Conservation (phyloP, 2,113 vertebrate species). For the Pyrgilauda ruficollis region DNA sequence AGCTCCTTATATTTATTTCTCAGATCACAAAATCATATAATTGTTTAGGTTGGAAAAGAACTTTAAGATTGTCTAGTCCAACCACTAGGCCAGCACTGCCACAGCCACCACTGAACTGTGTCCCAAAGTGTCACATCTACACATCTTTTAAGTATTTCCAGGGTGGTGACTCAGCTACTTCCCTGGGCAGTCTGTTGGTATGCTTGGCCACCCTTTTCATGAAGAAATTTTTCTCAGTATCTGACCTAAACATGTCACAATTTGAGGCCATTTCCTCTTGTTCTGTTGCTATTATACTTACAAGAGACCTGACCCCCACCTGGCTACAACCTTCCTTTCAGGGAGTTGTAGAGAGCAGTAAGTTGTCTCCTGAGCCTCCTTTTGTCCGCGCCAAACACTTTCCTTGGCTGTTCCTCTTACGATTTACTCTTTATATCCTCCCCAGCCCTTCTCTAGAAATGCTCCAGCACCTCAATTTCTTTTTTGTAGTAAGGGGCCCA, state of each 20-base stretch:
- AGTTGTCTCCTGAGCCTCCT: background rate
- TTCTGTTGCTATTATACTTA: background rate
- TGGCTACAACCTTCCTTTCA: background rate
- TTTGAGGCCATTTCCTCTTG: background rate
- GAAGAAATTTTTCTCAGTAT: background rate
- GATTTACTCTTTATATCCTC: background rate
- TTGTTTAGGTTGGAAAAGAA: background rate
- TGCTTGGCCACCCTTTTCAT: background rate
- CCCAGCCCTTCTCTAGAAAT: background rate
- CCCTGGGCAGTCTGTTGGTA: background rate
- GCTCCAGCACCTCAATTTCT: background rate
- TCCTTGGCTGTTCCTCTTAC: background rate
- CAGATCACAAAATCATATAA: background rate
- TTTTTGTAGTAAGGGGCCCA: background rate
- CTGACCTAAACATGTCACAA: background rate
- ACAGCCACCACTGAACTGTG: background rate
- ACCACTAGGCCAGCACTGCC: background rate
- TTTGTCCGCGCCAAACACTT: background rate
- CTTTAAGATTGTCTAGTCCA: background rate
- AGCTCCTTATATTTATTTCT: background rate
- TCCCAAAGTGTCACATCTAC: background rate
- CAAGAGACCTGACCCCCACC: rapidly evolving
- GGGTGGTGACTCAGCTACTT: background rate
- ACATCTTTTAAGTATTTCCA: background rate
- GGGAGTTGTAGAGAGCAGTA: background rate